Conservation (phyloP, 1,140 invertebrate species). For the Hyposmocoma kahamanoa region DNA sequence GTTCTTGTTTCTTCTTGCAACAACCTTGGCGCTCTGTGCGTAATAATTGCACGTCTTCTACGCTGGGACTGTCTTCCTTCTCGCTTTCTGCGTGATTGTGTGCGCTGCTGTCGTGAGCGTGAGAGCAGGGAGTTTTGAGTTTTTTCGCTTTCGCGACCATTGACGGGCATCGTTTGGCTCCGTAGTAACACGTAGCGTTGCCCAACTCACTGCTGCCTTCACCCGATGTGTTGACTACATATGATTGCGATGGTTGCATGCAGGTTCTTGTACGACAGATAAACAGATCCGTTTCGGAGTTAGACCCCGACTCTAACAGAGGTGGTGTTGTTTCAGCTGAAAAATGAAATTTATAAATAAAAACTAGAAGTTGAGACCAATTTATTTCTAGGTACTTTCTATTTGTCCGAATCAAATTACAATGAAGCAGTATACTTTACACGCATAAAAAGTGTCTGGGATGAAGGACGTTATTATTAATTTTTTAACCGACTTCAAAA, state of each 20-base stretch:
- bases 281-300: conserved; percentile 48
- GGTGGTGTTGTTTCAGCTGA: conserved; percentile 56
- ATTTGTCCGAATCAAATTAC: no score
- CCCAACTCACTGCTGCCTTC: conserved; percentile 7
- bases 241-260: conserved; percentile 51
- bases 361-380: no score
- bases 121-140: conserved; percentile 24
- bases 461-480: no score
- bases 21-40: conserved; percentile 34
- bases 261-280: conserved; percentile 55
- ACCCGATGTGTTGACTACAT: conserved; percentile 1
- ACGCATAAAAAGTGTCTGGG: no score
- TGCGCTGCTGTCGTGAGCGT: no score
- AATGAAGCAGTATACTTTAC: no score
- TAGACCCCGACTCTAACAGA: conserved; percentile 35
- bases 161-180: conserved; percentile 50
- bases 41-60: conserved; percentile 50
- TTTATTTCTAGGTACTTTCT: no score
- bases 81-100: no score
- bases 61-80: conserved; percentile 48
- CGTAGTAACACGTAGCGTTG: conserved; percentile 43
- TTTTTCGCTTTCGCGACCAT: conserved; percentile 43
- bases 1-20: conserved; percentile 40
- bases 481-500: no score
- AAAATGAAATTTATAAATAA: conserved; percentile 18